phyloP scores from a whole-genome alignment of 2,888 invertebrate species.

The Nemurella pictetii region DNA sequence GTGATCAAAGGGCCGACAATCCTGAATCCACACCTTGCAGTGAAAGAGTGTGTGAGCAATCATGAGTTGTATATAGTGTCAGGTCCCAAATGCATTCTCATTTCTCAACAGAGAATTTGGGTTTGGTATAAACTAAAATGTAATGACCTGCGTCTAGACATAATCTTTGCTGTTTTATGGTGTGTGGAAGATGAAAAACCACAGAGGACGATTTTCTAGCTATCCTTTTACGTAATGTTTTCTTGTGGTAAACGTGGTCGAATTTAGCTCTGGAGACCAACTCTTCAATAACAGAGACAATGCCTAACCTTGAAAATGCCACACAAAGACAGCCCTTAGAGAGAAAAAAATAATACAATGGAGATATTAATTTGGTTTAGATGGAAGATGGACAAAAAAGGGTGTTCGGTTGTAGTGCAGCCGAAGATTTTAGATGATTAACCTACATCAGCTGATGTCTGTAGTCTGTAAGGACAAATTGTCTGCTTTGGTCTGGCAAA shows the following conservation, averaged over 20 bases:
- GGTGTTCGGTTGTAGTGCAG: not conserved
- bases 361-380: not conserved
- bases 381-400: not conserved
- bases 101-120: not conserved
- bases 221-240: conserved; percentile 9
- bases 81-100: not conserved
- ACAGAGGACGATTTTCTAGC: not conserved
- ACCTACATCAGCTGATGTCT: not conserved
- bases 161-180: conserved; percentile 5
- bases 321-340: conserved; percentile 11
- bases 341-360: not conserved
- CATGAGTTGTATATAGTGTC: not conserved
- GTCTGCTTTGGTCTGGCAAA: no score
- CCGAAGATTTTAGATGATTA: not conserved
- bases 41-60: not conserved
- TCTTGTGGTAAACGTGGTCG: conserved; percentile 1
- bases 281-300: not conserved
- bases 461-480: no score
- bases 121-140: not conserved
- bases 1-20: not conserved
- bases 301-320: conserved; percentile 12
- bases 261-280: not conserved
- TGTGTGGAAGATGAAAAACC: not conserved
- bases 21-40: no score
- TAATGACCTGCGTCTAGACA: not conserved